A percentile compares a stretch with the other conserved stretches of the same genome.
Evolutionary conservation across 2,888 invertebrate species (phyloP).

Genomic region (Crepidodera aurea): DNA sequence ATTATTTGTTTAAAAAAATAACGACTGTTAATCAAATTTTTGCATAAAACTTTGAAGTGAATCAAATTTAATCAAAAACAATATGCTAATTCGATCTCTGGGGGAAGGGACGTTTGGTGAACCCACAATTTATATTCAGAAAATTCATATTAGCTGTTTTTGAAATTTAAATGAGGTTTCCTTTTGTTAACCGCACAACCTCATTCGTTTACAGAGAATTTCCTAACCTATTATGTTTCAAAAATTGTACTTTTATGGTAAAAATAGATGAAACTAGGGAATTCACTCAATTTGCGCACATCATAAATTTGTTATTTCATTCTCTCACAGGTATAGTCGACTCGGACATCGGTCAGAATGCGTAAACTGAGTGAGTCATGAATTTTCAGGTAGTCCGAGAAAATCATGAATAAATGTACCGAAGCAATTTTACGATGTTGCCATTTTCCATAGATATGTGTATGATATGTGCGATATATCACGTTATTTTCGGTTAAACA

Average conservation of each 20-base stretch:
- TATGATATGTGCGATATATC: too few relatives aligned
- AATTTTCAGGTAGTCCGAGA: too few relatives aligned
- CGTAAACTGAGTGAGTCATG: too few relatives aligned
- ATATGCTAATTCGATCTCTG: constrained; percentile 26
- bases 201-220: constrained; percentile 8
- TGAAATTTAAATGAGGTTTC: constrained; percentile 26
- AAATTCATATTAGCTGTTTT: constrained; percentile 29
- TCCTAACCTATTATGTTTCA: not conserved
- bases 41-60: constrained; percentile 24
- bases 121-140: constrained; percentile 27
- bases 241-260: not conserved
- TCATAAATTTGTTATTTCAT: too few relatives aligned
- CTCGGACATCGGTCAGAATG: too few relatives aligned
- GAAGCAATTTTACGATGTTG: too few relatives aligned
- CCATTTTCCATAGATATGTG: too few relatives aligned
- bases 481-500: too few relatives aligned
- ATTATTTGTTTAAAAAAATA: constrained; percentile 1
- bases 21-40: constrained; percentile 17
- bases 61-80: constrained; percentile 26
- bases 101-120: constrained; percentile 2
- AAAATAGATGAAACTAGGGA: too few relatives aligned
- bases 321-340: too few relatives aligned
- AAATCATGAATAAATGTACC: too few relatives aligned
- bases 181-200: constrained; percentile 21
- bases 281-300: too few relatives aligned